phyloP scores from a whole-genome alignment of 2,888 invertebrate species.

The Diaphora mendica region DNA sequence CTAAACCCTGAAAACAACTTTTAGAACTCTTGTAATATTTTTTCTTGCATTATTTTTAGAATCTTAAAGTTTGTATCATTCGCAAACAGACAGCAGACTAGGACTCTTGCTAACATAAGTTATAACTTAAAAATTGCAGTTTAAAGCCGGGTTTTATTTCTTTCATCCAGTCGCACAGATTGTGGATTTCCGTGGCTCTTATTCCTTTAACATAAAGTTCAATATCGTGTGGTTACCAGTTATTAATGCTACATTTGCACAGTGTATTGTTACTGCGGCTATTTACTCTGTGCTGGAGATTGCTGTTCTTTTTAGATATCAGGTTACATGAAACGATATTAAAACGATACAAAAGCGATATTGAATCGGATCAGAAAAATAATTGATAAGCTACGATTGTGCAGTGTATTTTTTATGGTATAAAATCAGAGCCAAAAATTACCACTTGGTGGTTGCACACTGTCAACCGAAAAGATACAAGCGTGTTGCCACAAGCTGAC shows the following conservation, averaged over 20 bases:
- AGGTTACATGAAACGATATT: conserved; percentile 30
- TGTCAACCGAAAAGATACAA: too few species aligned
- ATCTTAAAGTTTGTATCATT: conserved; percentile 14
- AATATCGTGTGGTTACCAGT: conserved; percentile 27
- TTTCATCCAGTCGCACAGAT: conserved; percentile 10
- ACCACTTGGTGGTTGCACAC: too few species aligned
- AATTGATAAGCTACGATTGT: background rate
- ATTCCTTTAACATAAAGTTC: conserved; percentile 19
- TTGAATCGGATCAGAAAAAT: background rate
- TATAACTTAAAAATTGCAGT: conserved; percentile 39
- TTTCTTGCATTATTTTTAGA: conserved; percentile 1
- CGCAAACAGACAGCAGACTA: conserved; percentile 20
- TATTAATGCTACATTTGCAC: conserved; percentile 48
- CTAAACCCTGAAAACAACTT: background rate
- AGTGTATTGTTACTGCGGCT: conserved; percentile 56
- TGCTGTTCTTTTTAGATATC: conserved; percentile 44
- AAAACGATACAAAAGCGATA: conserved; percentile 24
- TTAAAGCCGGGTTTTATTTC: conserved; percentile 34
- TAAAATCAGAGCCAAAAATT: too few species aligned
- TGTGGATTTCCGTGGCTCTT: conserved; percentile 23
- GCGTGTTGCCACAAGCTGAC: background rate
- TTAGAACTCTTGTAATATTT: background rate
- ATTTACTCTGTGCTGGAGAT: conserved; percentile 54
- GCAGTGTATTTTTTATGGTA: background rate
- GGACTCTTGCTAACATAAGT: conserved; percentile 28